These are phyloP conservation scores for Coluber constrictor DNA, from an alignment of 2,797 vertebrate species.

Conservation along the genomic window DNA sequence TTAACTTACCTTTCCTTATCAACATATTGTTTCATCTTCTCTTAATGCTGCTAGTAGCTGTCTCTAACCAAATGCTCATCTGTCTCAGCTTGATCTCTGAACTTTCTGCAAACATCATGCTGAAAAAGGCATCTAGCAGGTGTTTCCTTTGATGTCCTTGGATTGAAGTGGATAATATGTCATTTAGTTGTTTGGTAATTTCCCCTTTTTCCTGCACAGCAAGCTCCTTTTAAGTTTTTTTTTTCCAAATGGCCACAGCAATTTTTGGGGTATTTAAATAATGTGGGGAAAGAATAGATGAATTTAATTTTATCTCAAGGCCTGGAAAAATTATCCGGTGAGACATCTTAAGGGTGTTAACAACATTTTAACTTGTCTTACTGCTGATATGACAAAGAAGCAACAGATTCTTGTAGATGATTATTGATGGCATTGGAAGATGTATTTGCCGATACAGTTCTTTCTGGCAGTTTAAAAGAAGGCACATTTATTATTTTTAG, in stretches of 20 bases:
- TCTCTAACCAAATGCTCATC: background rate
- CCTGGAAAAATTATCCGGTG: background rate
- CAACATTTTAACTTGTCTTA: background rate
- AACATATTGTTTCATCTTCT: background rate
- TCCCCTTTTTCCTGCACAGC: background rate
- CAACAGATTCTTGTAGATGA: background rate
- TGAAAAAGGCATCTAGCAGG: background rate
- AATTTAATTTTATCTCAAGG: background rate
- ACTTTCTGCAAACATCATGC: background rate
- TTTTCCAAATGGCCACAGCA: background rate
- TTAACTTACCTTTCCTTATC: background rate
- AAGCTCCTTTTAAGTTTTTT: background rate
- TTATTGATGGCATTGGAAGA: background rate
- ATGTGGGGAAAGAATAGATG: background rate
- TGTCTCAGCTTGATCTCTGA: background rate
- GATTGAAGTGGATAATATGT: background rate
- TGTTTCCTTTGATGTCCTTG: slow-evolving; percentile 1
- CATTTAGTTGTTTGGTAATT: slow-evolving; percentile 4
- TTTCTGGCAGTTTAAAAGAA: background rate
- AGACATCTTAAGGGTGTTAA: background rate
- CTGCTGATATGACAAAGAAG: background rate
- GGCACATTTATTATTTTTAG: background rate
- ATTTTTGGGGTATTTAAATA: background rate
- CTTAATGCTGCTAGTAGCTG: background rate
- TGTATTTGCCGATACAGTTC: background rate